These are phyloP conservation scores for Telmatherina bonti DNA, from an alignment of 2,797 vertebrate genomes.

Conservation along the genomic window DNA sequence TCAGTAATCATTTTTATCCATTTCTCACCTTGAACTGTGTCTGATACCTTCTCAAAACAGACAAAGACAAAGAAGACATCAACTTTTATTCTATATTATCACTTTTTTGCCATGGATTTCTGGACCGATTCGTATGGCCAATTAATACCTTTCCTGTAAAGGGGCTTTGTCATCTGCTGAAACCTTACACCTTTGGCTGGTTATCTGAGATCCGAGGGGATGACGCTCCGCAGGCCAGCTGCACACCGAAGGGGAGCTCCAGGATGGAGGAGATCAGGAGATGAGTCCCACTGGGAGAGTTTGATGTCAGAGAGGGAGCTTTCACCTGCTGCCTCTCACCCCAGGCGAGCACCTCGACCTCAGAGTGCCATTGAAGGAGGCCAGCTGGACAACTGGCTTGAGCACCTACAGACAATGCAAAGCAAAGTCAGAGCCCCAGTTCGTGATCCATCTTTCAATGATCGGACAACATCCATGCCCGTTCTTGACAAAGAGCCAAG, in stretches of 20 bases:
- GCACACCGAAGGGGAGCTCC: constrained; percentile 59
- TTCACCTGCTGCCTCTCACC: constrained; percentile 27
- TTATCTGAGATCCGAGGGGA: constrained; percentile 62
- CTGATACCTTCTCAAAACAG: constrained; percentile 35
- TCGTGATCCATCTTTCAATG: constrained; percentile 31
- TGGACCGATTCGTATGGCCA: constrained; percentile 40
- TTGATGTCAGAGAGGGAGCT: constrained; percentile 52
- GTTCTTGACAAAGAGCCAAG: constrained; percentile 34
- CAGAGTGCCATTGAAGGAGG: constrained; percentile 79
- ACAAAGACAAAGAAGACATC: constrained; percentile 37
- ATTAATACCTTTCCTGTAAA: constrained; percentile 50
- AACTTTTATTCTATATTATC: constrained; percentile 18
- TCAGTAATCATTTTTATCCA: neutral
- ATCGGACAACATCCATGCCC: constrained; percentile 62
- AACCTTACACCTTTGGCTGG: constrained; percentile 66
- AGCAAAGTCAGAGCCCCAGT: constrained; percentile 16
- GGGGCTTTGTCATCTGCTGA: constrained; percentile 60
- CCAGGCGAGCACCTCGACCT: constrained; percentile 61
- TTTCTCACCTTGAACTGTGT: constrained; percentile 16
- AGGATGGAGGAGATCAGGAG: constrained; percentile 76
- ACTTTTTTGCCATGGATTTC: constrained; percentile 42
- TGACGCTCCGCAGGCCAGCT: constrained; percentile 71
- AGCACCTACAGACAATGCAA: constrained; percentile 68
- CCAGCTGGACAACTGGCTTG: constrained; percentile 76
- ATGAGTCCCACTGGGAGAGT: constrained; percentile 72